A percentile compares a stretch with the other conserved stretches of the same genome.
Evolutionary conservation across 2,797 vertebrate genomes (phyloP).

Genomic region (Zenarchopterus dispar): DNA sequence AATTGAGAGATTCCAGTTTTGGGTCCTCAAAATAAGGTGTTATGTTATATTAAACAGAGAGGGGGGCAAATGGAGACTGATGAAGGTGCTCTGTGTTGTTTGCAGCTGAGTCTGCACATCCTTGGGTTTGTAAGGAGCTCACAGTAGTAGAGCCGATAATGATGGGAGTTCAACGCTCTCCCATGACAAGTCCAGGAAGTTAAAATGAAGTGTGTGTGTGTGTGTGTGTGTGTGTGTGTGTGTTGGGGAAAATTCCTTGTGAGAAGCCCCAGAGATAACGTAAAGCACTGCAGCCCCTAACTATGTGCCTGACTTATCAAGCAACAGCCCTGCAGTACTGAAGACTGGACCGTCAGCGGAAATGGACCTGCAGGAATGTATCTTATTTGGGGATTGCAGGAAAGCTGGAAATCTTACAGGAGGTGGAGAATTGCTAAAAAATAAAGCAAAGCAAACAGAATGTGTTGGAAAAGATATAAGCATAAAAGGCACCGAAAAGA

Average conservation of each 20-base stretch:
- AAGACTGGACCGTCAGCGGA: conserved; percentile 61
- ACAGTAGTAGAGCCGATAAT: conserved; percentile 59
- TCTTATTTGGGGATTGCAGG: conserved; percentile 21
- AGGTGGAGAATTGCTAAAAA: conserved; percentile 24
- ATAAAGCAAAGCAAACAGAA: conserved; percentile 23
- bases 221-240: not conserved
- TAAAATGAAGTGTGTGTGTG: conserved; percentile 10
- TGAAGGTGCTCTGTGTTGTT: conserved; percentile 54
- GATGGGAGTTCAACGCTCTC: conserved; percentile 33
- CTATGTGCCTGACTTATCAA: conserved; percentile 50
- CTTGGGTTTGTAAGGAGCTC: conserved; percentile 56
- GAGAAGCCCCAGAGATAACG: conserved; percentile 48
- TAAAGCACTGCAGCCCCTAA: conserved; percentile 36
- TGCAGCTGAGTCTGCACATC: conserved; percentile 71
- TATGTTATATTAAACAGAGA: conserved; percentile 48
- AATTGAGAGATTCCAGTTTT: no score
- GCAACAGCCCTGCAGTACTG: conserved; percentile 29
- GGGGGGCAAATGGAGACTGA: conserved; percentile 77
- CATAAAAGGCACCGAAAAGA: conserved; percentile 19
- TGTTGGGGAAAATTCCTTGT: not conserved
- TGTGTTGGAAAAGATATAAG: conserved; percentile 40
- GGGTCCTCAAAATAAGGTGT: conserved; percentile 10
- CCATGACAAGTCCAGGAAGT: conserved; percentile 35
- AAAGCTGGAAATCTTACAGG: conserved; percentile 8
- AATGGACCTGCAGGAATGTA: conserved; percentile 46